phyloP scores from a whole-genome alignment of 2,888 invertebrate species.

The Beris morrisii region DNA sequence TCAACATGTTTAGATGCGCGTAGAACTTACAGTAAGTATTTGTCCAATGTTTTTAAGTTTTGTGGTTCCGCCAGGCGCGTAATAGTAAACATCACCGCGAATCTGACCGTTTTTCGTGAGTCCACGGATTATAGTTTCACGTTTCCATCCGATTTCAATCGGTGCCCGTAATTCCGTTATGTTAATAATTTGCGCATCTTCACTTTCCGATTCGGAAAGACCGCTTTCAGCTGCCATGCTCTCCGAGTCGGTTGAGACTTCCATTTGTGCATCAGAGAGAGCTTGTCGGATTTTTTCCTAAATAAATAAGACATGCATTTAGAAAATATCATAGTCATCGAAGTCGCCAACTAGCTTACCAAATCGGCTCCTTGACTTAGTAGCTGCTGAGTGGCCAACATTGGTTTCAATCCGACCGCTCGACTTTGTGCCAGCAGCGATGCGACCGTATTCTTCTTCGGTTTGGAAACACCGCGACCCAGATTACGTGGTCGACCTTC shows the following conservation, averaged over 20 bases:
- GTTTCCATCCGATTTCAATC: constrained; percentile 80
- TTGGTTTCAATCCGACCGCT: constrained; percentile 77
- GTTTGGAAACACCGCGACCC: constrained; percentile 84
- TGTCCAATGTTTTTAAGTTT: constrained; percentile 68
- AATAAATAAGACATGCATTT: constrained; percentile 29
- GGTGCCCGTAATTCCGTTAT: constrained; percentile 65
- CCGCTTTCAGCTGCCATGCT: constrained; percentile 63
- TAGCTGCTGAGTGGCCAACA: constrained; percentile 72
- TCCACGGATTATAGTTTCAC: constrained; percentile 88
- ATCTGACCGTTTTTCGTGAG: constrained; percentile 83
- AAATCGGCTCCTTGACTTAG: constrained; percentile 57
- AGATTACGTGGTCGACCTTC: constrained; percentile 82
- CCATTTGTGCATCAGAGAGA: constrained; percentile 60
- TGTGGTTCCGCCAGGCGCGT: constrained; percentile 66
- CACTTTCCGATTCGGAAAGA: constrained; percentile 62
- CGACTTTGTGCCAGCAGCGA: constrained; percentile 84
- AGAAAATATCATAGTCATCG: background rate
- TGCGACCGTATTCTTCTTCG: constrained; percentile 91
- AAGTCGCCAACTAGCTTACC: constrained; percentile 49
- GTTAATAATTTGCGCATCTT: constrained; percentile 58
- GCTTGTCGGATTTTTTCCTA: constrained; percentile 63
- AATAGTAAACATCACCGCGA: constrained; percentile 92
- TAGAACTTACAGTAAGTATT: constrained; percentile 62
- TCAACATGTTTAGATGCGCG: background rate
- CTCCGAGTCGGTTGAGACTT: constrained; percentile 63